Base-by-base conservation (phyloP, 2,797 vertebrate species). In the Crenuchus spilurus region DNA sequence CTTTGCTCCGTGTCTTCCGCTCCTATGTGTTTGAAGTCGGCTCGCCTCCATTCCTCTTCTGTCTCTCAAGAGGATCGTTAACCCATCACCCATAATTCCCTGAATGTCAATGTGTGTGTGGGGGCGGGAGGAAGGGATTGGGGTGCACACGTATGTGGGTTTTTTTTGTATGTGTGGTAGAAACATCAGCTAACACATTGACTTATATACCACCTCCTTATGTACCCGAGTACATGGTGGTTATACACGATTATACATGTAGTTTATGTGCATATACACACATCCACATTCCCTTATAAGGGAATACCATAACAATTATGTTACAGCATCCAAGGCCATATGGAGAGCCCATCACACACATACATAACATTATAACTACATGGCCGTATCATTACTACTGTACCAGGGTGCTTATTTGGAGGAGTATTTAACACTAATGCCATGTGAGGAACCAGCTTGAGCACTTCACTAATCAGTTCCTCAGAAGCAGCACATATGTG, bases 21-120 rank as follows among this genome's bases (percentile, higher is more conserved):
- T 46, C 22, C n/a, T 46, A 37, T 35, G 48, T 4, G 18, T 39
- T 37, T 61, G 11, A 49, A 20, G 46, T 30, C 16, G 30, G 10
- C 18, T 33, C 20, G n/a, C 31, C n/a, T n/a, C n/a, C n/a, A n/a
- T n/a, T n/a, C n/a, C n/a, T n/a, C n/a, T n/a, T n/a, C n/a, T 31
- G 9, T 33, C 70, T 33, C 48, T 16, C n/a, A n/a, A 26, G 35
- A 44, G 37, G 14, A 72, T 22, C 42, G 60, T 44, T 64, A 72
- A 72, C 37, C 26, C 37, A 54, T 63, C 70, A 44, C 48, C 35
- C 18, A 44, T 64, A 55, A 73, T 13, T 54, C 60, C 41, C 22
- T 26, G 55, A 61, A 61, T 69, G 37, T 39, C 66, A 69, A 18
- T 51, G 24, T 18, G 35, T 41, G 33, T 24, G 11, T 39, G 18